Conservation (phyloP, 2,797 vertebrate species). For the Gymnothorax javanicus region DNA sequence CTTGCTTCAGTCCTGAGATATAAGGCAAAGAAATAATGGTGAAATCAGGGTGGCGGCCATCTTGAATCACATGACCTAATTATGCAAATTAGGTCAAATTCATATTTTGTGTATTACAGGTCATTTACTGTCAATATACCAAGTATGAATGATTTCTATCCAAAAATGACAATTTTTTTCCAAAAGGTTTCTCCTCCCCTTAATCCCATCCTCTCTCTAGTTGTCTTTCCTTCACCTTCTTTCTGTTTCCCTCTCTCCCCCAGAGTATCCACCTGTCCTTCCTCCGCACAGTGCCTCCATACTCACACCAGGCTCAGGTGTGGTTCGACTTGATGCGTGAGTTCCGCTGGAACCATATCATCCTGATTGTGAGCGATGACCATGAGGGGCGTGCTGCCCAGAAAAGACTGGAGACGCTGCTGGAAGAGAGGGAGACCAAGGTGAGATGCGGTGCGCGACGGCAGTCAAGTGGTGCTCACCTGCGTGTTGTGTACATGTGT, state of each 20-base stretch:
- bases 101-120: no score
- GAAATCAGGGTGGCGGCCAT: no score
- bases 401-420: constrained; percentile 94
- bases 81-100: no score
- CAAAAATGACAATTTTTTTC: no score
- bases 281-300: constrained; percentile 94
- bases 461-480: neutral
- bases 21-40: no score
- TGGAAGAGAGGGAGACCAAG: constrained; percentile 98
- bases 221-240: neutral
- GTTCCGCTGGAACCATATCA: constrained; percentile 98
- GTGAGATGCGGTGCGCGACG: constrained; percentile 74
- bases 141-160: no score
- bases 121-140: no score
- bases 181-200: neutral
- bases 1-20: no score
- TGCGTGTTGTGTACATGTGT: constrained; percentile 40
- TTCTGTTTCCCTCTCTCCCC: constrained; percentile 25
- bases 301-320: constrained; percentile 97
- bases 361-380: constrained; percentile 96
- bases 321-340: constrained; percentile 99
- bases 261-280: constrained; percentile 99
- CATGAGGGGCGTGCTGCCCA: constrained; percentile 98
- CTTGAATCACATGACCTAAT: no score
- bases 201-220: neutral